These are phyloP conservation scores for Stegastes partitus DNA, from an alignment of 2,113 vertebrate species.

Conservation along the genomic window DNA sequence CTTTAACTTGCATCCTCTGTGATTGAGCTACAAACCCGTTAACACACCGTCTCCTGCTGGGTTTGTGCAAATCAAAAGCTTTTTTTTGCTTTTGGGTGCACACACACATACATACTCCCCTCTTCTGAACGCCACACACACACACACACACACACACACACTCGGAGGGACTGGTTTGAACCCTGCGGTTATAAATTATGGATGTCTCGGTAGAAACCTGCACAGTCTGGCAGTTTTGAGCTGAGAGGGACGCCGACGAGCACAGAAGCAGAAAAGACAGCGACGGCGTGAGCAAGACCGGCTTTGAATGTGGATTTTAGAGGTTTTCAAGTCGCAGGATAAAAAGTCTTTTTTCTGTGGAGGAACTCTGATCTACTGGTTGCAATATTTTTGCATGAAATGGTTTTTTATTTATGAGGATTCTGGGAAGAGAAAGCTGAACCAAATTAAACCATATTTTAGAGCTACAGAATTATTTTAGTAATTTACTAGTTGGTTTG, in stretches of 20 bases:
- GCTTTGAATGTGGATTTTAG: neutral
- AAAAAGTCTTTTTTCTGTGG: neutral
- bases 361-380: too few species aligned
- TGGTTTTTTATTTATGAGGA: neutral
- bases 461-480: too few species aligned
- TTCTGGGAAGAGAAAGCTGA: neutral
- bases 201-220: slow-evolving; percentile 36
- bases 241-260: neutral
- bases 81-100: too few species aligned
- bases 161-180: slow-evolving; percentile 9
- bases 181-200: slow-evolving; percentile 38
- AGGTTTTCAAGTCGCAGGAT: neutral
- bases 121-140: neutral
- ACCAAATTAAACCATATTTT: neutral
- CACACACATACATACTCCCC: too few species aligned
- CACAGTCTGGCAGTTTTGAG: slow-evolving; percentile 25
- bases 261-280: slow-evolving; percentile 24
- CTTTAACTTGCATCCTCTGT: too few species aligned
- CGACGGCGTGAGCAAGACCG: neutral
- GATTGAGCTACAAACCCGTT: neutral
- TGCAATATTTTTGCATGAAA: neutral
- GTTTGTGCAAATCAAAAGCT: neutral
- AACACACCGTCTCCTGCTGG: neutral
- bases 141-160: neutral
- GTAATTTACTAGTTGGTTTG: too few species aligned